Conservation (phyloP, 2,797 vertebrate species). For the Salarias fasciatus region DNA sequence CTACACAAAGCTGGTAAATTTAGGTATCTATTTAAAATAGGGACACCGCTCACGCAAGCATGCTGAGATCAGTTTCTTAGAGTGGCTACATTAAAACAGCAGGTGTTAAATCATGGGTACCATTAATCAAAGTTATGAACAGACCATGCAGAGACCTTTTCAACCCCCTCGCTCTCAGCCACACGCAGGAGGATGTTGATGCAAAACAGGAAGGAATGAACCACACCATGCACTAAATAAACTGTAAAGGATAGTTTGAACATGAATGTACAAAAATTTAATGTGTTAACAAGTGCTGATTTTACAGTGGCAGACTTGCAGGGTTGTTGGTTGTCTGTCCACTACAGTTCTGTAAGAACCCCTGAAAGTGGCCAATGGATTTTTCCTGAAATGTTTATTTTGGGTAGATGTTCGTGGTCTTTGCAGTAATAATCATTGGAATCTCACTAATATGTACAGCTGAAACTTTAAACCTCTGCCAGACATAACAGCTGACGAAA, state of each 20-base stretch:
- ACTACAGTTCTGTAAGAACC: neutral
- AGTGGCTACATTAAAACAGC: constrained; percentile 84
- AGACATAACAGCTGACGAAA: no score
- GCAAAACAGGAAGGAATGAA: constrained; percentile 28
- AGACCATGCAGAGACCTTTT: constrained; percentile 39
- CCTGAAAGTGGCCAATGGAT: neutral
- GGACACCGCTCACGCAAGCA: constrained; percentile 79
- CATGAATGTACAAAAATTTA: constrained; percentile 45
- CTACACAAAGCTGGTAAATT: constrained; percentile 87
- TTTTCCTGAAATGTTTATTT: neutral
- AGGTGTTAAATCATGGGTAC: constrained; percentile 86
- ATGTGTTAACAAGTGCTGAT: constrained; percentile 61
- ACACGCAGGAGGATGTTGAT: constrained; percentile 34
- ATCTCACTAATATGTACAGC: no score
- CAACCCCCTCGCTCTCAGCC: constrained; percentile 21
- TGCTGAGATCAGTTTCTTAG: constrained; percentile 87
- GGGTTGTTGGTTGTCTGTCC: constrained; percentile 32
- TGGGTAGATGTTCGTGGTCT: neutral
- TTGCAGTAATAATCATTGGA: no score
- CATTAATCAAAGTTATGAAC: constrained; percentile 79
- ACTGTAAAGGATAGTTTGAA: constrained; percentile 13
- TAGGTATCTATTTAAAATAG: constrained; percentile 85
- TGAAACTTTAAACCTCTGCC: no score
- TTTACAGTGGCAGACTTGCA: constrained; percentile 47
- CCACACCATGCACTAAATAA: constrained; percentile 42